Conservation (phyloP, 2,797 vertebrate species). For the Alosa sapidissima region DNA sequence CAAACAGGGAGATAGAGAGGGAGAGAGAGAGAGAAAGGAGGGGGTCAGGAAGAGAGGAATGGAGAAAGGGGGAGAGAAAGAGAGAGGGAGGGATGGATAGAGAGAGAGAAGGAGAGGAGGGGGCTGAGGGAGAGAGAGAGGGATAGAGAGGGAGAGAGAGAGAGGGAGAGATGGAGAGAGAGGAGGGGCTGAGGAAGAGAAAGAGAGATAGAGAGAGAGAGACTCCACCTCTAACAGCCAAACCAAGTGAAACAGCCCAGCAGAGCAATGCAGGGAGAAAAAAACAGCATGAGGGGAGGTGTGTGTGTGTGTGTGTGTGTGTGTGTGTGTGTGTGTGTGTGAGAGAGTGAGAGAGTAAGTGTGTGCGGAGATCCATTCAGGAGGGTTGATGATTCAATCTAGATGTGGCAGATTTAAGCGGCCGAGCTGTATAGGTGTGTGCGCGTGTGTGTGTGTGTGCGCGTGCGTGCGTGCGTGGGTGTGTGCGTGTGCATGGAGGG, state of each 20-base stretch:
- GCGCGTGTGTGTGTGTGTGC: not conserved
- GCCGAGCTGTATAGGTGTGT: not conserved
- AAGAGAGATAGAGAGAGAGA: not conserved
- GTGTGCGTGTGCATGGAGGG: not conserved
- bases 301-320: not conserved
- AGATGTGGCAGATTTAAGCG: conserved; percentile 34
- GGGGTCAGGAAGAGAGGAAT: not conserved
- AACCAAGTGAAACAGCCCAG: not conserved
- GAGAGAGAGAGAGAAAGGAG: not conserved
- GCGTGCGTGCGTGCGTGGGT: not conserved
- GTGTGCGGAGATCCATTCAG: conserved; percentile 27
- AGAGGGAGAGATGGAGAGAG: too few relatives aligned
- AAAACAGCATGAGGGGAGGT: not conserved
- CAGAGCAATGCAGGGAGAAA: not conserved
- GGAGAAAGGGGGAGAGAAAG: not conserved
- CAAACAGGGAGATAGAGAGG: not conserved
- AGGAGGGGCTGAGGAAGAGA: not conserved
- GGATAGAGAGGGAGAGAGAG: too few relatives aligned
- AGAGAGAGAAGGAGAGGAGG: not conserved
- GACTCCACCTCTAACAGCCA: not conserved
- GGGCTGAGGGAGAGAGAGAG: too few relatives aligned
- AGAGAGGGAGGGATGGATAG: not conserved
- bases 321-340: too few relatives aligned
- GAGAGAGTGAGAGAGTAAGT: too few relatives aligned
- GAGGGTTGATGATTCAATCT: conserved; percentile 47